Conservation (phyloP, 2,888 invertebrate species). For the Holacanthella duospinosa region DNA sequence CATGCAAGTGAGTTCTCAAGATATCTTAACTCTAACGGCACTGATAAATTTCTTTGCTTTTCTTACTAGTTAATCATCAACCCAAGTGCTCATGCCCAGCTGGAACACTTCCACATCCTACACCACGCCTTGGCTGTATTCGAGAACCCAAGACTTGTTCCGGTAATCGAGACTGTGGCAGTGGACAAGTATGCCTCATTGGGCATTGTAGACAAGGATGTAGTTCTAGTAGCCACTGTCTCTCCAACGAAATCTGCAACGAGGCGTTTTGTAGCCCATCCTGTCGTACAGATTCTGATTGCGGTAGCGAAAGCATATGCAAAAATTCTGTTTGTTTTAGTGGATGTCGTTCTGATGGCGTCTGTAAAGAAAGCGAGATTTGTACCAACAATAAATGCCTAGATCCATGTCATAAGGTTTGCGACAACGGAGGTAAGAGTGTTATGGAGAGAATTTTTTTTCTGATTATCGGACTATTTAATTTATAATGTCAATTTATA, state of each 20-base stretch:
- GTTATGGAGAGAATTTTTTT: too few species aligned
- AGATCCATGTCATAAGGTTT: slow-evolving; percentile 53
- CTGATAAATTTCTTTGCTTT: not conserved
- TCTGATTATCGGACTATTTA: not conserved
- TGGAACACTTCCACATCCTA: slow-evolving; percentile 74
- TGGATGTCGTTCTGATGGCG: slow-evolving; percentile 70
- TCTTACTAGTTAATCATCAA: slow-evolving; percentile 51
- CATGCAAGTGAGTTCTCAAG: slow-evolving; percentile 45
- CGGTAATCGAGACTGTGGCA: slow-evolving; percentile 63
- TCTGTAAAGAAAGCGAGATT: slow-evolving; percentile 60
- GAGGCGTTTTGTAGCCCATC: slow-evolving; percentile 71
- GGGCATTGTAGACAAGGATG: slow-evolving; percentile 64
- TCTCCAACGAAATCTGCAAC: slow-evolving; percentile 71
- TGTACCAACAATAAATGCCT: slow-evolving; percentile 69
- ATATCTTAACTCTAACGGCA: not conserved
- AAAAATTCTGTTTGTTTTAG: slow-evolving; percentile 64
- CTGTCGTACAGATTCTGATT: slow-evolving; percentile 74
- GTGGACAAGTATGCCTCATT: slow-evolving; percentile 60
- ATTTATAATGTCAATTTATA: not conserved
- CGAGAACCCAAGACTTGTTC: slow-evolving; percentile 65
- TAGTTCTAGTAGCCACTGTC: slow-evolving; percentile 60
- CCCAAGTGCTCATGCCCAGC: slow-evolving; percentile 58
- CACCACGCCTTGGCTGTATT: slow-evolving; percentile 77
- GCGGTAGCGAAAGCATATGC: slow-evolving; percentile 76
- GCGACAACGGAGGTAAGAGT: not conserved